Conservation (phyloP, 2,113 vertebrate genomes). For the Rhineura floridana region DNA sequence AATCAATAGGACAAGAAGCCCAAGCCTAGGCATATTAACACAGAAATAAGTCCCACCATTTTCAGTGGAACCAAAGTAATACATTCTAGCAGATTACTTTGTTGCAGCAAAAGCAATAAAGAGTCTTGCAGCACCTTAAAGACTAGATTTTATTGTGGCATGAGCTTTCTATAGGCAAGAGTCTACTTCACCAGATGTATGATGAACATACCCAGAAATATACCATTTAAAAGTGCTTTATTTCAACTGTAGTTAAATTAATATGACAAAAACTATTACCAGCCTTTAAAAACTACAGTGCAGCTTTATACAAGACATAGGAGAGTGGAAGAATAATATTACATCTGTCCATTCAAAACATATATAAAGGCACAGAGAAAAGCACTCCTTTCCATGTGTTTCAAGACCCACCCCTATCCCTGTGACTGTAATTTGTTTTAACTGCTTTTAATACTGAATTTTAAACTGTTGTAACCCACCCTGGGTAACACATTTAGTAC, state of each 20-base stretch:
- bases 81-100: background rate
- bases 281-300: background rate
- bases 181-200: background rate
- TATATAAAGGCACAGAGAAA: background rate
- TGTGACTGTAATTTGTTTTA: too few relatives aligned
- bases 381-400: background rate
- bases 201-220: background rate
- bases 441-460: too few relatives aligned
- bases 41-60: background rate
- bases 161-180: background rate
- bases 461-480: too few relatives aligned
- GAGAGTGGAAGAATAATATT: background rate
- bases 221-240: background rate
- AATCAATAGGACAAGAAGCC: background rate
- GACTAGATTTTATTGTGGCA: background rate
- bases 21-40: background rate
- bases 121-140: background rate
- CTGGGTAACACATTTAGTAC: too few relatives aligned
- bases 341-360: background rate
- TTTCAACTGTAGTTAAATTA: background rate
- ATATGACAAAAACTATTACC: background rate
- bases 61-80: background rate
- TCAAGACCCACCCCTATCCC: too few relatives aligned
- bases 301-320: background rate
- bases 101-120: background rate